Evolutionary conservation across 1,140 invertebrate genomes (phyloP), one percentile per base, ranked within the genome.

Genomic region (Cydia strobilella): DNA sequence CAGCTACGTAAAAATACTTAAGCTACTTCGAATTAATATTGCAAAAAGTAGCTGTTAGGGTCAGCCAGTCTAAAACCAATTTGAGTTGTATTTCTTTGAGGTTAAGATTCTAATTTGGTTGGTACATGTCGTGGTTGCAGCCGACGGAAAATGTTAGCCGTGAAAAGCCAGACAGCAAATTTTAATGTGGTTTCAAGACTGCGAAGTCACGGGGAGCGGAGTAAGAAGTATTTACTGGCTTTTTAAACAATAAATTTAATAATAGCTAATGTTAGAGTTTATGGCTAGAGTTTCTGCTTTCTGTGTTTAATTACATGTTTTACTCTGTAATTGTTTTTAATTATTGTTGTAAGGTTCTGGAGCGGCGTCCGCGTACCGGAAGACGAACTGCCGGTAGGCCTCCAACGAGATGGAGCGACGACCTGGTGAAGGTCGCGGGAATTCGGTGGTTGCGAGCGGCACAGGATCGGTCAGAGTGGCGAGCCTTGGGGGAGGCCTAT

Each of bases 1-100:
- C 69, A 79, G 83, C 76, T 81, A 77, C 82, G 82, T 85, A 86
- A 86, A 87, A 90, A 85, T 87, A 84, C 81, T 77, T 73, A 75
- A 85, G 79, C 80, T 76, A 79, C 74, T 76, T 83, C 80, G 85
- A 90, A 88, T 90, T 89, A 86, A 80, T 86, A 80, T 85, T 82
- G 80, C 82, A 87, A 89, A 90, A 87, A 86, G 82, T 83, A 82
- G 81, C 77, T 85, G 81, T 77, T 74, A 80, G 73, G 75, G 78
- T 15, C n/a, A n/a, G 71, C 73, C 75, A 63, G 31, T 73, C 63
- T 69, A 42, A 79, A 74, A 59, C 45, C 9, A 82, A 87, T 81
- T 76, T 74, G 75, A 77, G 73, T 82, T 73, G 81, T 77, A 76
- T 77, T 75, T 15, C n/a, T 74, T 18, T 48, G 66, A 76, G 20